Evolutionary conservation across 2,888 invertebrate genomes (phyloP).

Genomic region (Melinaea marsaeus): DNA sequence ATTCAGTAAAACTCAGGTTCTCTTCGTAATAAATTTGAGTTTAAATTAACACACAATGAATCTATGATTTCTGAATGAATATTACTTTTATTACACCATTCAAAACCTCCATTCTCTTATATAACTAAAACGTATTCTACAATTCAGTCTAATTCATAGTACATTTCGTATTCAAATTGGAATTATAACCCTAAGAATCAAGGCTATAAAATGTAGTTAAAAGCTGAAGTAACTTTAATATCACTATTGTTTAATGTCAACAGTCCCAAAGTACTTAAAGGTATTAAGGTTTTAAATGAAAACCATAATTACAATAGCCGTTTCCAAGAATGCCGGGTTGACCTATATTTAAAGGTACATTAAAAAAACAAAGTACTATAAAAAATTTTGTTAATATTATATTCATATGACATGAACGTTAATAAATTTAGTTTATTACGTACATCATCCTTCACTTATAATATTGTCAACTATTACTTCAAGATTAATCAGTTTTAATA

Average conservation of each 20-base stretch:
- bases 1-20: neutral
- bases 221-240: slow-evolving; percentile 23
- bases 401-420: neutral
- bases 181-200: slow-evolving; percentile 18
- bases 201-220: slow-evolving; percentile 23
- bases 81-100: slow-evolving; percentile 1
- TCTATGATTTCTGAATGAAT: neutral
- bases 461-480: too few species aligned
- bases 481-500: too few species aligned
- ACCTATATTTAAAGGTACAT: slow-evolving; percentile 15
- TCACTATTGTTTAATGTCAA: slow-evolving; percentile 28
- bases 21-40: neutral
- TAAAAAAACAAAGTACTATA: neutral
- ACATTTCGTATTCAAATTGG: slow-evolving; percentile 10
- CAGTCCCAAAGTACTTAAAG: slow-evolving; percentile 26
- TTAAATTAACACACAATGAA: neutral
- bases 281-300: slow-evolving; percentile 27
- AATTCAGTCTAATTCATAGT: neutral
- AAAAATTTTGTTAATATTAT: neutral
- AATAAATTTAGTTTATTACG: neutral
- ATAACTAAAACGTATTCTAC: slow-evolving; percentile 1
- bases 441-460: neutral
- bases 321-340: slow-evolving; percentile 22
- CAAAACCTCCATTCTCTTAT: neutral
- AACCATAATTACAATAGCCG: slow-evolving; percentile 23